A percentile compares a stretch with the other conserved stretches of the same genome.
Evolutionary conservation across 2,113 vertebrate genomes (phyloP).

Genomic region (Butorides virescens): DNA sequence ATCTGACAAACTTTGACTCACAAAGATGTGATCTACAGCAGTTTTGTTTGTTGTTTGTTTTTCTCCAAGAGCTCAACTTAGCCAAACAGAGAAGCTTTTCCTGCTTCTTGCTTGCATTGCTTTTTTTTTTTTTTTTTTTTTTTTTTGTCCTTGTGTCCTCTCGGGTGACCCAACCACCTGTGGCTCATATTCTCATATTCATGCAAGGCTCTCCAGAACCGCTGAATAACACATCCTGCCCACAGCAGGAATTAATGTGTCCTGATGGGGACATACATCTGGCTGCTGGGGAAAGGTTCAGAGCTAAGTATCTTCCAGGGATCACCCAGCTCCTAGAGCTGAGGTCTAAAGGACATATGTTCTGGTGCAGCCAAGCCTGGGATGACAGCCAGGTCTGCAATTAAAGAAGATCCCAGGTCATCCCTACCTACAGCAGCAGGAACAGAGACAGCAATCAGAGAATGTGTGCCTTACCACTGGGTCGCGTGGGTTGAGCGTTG

Average conservation of each 20-base stretch:
- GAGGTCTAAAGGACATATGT: neutral
- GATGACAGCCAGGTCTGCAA: constrained; percentile 11
- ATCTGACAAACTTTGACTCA: neutral
- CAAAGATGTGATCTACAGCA: neutral
- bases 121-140: neutral
- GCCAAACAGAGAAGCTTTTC: constrained; percentile 12
- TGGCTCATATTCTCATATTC: neutral
- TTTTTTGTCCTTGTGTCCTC: neutral
- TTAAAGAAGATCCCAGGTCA: neutral
- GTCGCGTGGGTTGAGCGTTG: neutral
- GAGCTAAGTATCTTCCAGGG: neutral
- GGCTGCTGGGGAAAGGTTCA: neutral
- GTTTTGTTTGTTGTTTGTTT: neutral
- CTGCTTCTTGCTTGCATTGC: neutral
- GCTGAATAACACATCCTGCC: neutral
- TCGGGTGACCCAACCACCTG: neutral
- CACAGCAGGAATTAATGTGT: neutral
- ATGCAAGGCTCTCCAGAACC: neutral
- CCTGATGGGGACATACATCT: neutral
- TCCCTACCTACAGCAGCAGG: neutral
- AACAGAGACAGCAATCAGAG: neutral
- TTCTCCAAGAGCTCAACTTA: neutral
- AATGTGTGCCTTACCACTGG: neutral
- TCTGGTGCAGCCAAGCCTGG: neutral
- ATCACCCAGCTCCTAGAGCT: neutral